Evolutionary conservation across 2,113 vertebrate genomes (phyloP).

Genomic region (Carassius gibelio): DNA sequence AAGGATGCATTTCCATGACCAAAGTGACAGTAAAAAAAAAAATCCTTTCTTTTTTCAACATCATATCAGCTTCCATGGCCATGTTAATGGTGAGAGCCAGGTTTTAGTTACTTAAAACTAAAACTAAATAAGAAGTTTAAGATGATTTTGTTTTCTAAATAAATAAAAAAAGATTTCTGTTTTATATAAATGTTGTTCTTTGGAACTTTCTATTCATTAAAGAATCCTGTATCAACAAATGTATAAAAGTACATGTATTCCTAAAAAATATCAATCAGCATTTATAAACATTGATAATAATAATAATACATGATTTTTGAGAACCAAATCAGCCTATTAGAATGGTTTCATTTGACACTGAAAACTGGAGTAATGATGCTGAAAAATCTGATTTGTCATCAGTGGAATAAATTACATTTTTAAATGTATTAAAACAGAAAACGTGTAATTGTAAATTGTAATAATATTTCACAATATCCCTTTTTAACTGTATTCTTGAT

Average conservation of each 20-base stretch:
- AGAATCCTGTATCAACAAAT: neutral
- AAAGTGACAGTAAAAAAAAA: too few species aligned
- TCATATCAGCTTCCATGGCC: too few species aligned
- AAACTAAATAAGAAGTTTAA: too few species aligned
- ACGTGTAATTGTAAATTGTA: neutral
- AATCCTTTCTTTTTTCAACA: too few species aligned
- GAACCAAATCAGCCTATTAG: neutral
- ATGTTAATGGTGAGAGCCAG: too few species aligned
- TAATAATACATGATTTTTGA: neutral
- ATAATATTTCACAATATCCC: neutral
- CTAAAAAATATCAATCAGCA: too few species aligned
- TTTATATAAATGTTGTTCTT: neutral
- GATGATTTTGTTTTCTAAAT: too few species aligned
- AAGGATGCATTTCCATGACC: too few species aligned
- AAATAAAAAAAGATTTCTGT: neutral
- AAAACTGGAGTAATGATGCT: neutral
- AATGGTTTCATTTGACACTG: neutral
- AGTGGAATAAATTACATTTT: neutral
- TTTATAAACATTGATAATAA: neutral
- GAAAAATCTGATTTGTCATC: neutral
- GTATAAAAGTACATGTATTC: too few species aligned
- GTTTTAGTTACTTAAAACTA: too few species aligned
- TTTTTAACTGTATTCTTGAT: neutral
- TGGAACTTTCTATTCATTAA: neutral
- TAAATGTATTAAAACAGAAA: neutral